Evolutionary conservation across 2,113 vertebrate genomes (phyloP), one percentile per base, ranked within the genome.

Genomic region (Gavialis gangeticus): DNA sequence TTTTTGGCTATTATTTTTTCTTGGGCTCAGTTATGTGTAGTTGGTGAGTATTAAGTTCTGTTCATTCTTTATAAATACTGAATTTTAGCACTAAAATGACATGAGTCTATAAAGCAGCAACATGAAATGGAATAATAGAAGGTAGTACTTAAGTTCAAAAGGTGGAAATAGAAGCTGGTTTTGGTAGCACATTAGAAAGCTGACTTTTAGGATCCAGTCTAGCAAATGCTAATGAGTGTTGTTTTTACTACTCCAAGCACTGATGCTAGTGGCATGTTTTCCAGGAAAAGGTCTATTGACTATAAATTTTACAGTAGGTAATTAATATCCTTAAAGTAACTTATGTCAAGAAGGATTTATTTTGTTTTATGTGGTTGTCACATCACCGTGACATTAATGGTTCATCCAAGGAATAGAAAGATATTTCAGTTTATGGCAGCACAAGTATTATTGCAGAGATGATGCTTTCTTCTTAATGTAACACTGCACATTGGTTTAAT

Each of bases 1-100:
- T 80, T 97, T 87, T 75, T 97, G 92, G 93, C 96, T 89, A 75
- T 96, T 91, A 5, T 96, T 90, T 93, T 98, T 13, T 98, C 92
- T 92, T 97, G 66, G 87, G 90, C 85, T 88, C 97, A 98, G 85
- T 94, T 98, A 19, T 90, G 37, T 91, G n/a, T 97, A 88, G 80
- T 97, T 92, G 97, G 98, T 98, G 97, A 98, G 98, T 98, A 96
- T 84, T 46, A 64, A 54, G 64, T 94, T 85, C 64, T 55, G 67
- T 82, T 75, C 83, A 76, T 95, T 95, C 79, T 91, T 84, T 89
- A 84, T 66, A 34, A 34, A 84, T 88, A 46, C 3, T 90, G 25
- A 15, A 37, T 88, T 84, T 92, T 91, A 63, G 13, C 90, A 56
- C 15, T 93, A 57, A 89, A 93, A 89, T 93, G 13, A 10, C 66